These are phyloP conservation scores for Unio delphinus DNA, from an alignment of 2,888 invertebrate species.

Conservation along the genomic window DNA sequence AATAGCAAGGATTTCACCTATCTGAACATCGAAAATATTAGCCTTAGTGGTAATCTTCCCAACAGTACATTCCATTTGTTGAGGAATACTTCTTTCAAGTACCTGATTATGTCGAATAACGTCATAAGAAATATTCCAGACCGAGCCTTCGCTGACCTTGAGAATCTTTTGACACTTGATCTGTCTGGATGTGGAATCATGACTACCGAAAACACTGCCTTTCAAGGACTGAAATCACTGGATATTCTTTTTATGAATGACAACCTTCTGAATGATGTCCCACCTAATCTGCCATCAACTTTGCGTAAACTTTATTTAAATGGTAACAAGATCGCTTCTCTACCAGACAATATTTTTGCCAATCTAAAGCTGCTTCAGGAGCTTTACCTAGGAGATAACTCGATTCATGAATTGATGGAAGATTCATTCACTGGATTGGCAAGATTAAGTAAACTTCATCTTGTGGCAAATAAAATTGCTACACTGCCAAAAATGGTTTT, in stretches of 20 bases:
- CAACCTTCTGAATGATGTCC: constrained; percentile 41
- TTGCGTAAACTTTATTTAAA: constrained; percentile 43
- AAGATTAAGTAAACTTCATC: constrained; percentile 85
- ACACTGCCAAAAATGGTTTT: constrained; percentile 71
- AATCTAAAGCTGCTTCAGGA: constrained; percentile 77
- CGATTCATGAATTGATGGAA: constrained; percentile 84
- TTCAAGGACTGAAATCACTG: too few relatives aligned
- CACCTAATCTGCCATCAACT: constrained; percentile 40
- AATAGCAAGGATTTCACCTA: constrained; percentile 36
- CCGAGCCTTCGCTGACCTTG: constrained; percentile 41
- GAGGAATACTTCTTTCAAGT: constrained; percentile 13
- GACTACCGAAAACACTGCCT: too few relatives aligned
- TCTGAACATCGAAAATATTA: constrained; percentile 48
- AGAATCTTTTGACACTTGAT: constrained; percentile 41
- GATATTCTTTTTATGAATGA: constrained; percentile 34
- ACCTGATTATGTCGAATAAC: constrained; percentile 48
- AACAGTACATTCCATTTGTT: too few relatives aligned
- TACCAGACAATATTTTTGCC: constrained; percentile 83
- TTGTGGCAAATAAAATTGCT: constrained; percentile 71
- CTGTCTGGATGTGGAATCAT: constrained; percentile 3
- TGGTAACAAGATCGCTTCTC: constrained; percentile 80
- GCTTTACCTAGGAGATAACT: constrained; percentile 89
- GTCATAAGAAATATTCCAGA: constrained; percentile 31
- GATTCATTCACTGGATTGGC: constrained; percentile 63
- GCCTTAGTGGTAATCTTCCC: constrained; percentile 12